Evolutionary conservation across 1,140 invertebrate species (phyloP), one percentile per base, ranked within the genome.

Genomic region (Acromyrmex charruanus): DNA sequence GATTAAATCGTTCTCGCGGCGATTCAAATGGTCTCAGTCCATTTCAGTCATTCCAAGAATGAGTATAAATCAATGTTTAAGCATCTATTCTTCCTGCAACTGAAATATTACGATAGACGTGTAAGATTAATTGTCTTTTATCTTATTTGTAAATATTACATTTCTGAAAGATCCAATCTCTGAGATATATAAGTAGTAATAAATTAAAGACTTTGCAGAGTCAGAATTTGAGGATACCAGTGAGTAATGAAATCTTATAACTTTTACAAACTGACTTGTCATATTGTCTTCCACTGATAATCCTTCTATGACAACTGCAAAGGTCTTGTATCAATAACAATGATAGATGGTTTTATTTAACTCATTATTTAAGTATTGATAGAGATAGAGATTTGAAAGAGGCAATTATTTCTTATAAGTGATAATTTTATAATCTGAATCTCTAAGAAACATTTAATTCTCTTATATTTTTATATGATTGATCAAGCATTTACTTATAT

Each of bases 1-100:
- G 14, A 81, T 81, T 81, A 71, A 55, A n/a, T 71, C 31, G n/a
- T 71, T 71, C 66, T 51, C 77, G n/a, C 65, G 77, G 10, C 5
- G 66, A 69, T 58, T 69, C 16, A 28, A 66, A 51, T 2, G 0
- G 25, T 12, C 9, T 44, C 10, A 10, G 39, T 44, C 9, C 39
- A 44, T 10, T 21, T 9, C 14, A 28, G 28, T 65, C 39, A 12
- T 12, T 66, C 4, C 14, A 25, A 28, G 25, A 55, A 81, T 39
- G n/a, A 39, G 9, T 25, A 25, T 35, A 28, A 79, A 63, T 66
- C 6, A 58, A 44, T 44, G 39, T 44, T 44, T 10, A 10, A 44
- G 39, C 9, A 44, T 10, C 39, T 44, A 44, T 44, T 1, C 9
- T 2, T 9, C 39, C 39, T 2, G 39, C 7, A 10, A 44, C 39